A percentile compares a stretch with the other conserved stretches of the same genome.
Conservation (phyloP, 1,140 invertebrate species). For the Drosophila pectinifera region DNA sequence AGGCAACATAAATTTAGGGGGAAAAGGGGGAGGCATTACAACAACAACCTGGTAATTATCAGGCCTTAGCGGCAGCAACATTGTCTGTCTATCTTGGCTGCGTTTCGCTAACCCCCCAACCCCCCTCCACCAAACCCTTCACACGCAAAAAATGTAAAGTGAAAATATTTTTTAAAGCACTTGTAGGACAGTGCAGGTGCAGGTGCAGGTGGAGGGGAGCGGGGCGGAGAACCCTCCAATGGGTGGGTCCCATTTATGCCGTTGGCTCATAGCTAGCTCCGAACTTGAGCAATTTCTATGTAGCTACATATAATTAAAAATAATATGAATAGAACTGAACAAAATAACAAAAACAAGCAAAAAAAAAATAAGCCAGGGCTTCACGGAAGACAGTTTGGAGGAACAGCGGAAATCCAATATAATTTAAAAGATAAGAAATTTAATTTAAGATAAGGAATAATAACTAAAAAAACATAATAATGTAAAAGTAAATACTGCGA, state of each 20-base stretch:
- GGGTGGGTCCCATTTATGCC: slow-evolving; percentile 39
- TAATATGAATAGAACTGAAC: slow-evolving; percentile 36
- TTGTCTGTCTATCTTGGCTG: slow-evolving; percentile 72
- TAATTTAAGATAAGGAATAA: accelerated
- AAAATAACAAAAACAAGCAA: slow-evolving; percentile 17
- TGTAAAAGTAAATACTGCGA: not conserved
- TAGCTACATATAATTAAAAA: slow-evolving; percentile 68
- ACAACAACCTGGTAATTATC: slow-evolving; percentile 78
- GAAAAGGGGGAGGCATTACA: slow-evolving; percentile 13
- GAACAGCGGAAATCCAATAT: not conserved
- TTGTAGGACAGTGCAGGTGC: slow-evolving; percentile 22
- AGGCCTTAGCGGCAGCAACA: slow-evolving; percentile 76
- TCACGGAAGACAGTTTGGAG: not conserved
- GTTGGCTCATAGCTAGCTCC: slow-evolving; percentile 21
- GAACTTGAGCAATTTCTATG: slow-evolving; percentile 72
- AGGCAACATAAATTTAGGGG: slow-evolving; percentile 74
- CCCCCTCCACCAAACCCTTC: slow-evolving; percentile 34
- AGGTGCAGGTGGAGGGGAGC: not conserved
- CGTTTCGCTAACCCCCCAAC: slow-evolving; percentile 12
- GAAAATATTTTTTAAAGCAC: slow-evolving; percentile 72
- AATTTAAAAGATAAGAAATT: not conserved
- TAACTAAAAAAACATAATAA: not conserved
- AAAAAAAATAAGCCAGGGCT: slow-evolving; percentile 18
- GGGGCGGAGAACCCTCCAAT: slow-evolving; percentile 4
- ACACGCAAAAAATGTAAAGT: slow-evolving; percentile 81